Base-by-base conservation (phyloP, 2,888 invertebrate species). In the Ommatoiulus sabulosus region DNA sequence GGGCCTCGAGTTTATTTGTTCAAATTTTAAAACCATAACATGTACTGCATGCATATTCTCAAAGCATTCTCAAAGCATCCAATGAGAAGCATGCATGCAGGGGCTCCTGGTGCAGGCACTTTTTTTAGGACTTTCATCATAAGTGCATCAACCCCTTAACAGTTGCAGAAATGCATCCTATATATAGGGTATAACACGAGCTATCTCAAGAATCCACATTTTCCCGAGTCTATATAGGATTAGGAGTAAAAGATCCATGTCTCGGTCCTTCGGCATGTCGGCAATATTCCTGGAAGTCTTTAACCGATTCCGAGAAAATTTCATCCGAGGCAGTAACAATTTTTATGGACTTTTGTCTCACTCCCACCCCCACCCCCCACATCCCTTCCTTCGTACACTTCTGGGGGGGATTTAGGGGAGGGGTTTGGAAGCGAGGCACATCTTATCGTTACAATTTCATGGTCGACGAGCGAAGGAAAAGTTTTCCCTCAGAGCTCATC, bases 401-500 rank as follows among this genome's bases (percentile, higher is more conserved):
- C n/a, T 63, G 20, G n/a, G n/a, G 24, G 63, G 72, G 52, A 52
- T 52, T 52, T 52, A 52, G 72, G 72, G 72, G 72, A 24, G 24
- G 72, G 72, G 52, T 17, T 52, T 24, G 8, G 63, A 20, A 7
- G 46, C n/a, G 63, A 63, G n/a, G 72, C 72, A 24, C 72, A 24
- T 72, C 72, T 10, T 72, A 72, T 24, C 72, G 24, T 72, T 72
- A 72, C 72, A 72, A 72, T 72, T 72, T 72, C 72, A 72, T 72
- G 72, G 72, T 72, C 72, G 72, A 72, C 72, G 24, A 72, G 72
- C 72, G 24, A 72, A 72, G 72, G 72, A 72, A 72, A 72, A 72
- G 72, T 72, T 72, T 72, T 72, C 72, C 72, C 72, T 72, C 24
- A 72, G n/a, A 72, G 72, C 72, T 24, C 72, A 72, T 72, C 72